Conservation (phyloP, 2,888 invertebrate species). For the Drosophila borealis region DNA sequence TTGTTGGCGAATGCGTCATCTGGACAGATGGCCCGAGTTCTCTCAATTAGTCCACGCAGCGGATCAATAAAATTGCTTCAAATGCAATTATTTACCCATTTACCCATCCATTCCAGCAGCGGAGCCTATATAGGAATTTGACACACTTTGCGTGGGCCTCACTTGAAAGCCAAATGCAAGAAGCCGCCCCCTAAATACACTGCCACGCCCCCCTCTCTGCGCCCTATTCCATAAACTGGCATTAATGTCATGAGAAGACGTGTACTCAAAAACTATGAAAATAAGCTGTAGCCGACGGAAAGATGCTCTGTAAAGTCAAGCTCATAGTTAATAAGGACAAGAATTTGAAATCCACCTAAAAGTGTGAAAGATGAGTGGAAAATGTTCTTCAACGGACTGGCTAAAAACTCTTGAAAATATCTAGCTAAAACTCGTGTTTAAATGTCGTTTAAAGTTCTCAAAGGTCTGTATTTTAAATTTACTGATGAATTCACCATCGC, state of each 20-base stretch:
- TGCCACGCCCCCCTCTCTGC: not conserved
- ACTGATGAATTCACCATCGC: too few relatives aligned
- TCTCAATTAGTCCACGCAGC: not conserved
- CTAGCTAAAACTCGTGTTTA: too few relatives aligned
- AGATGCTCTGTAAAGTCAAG: constrained; percentile 8
- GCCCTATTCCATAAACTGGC: not conserved
- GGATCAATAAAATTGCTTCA: constrained; percentile 41
- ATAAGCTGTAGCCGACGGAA: not conserved
- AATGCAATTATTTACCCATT: constrained; percentile 4
- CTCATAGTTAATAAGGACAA: too few relatives aligned
- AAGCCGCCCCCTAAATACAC: constrained; percentile 1
- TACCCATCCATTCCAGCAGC: not conserved
- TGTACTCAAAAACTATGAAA: not conserved
- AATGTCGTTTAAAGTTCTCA: too few relatives aligned
- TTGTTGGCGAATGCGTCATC: constrained; percentile 29
- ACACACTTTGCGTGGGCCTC: constrained; percentile 36
- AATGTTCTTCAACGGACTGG: too few relatives aligned
- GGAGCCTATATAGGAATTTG: constrained; percentile 22
- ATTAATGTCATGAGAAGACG: constrained; percentile 1
- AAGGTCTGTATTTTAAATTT: too few relatives aligned
- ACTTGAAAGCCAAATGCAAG: constrained; percentile 42
- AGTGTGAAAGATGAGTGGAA: too few relatives aligned
- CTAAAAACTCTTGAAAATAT: too few relatives aligned
- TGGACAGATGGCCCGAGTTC: constrained; percentile 26
- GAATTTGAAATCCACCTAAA: too few relatives aligned